A percentile compares a stretch with the other conserved stretches of the same genome.
These are phyloP conservation scores for Microtus oregoni DNA, from an alignment of 2,113 vertebrate genomes.

Conservation along the genomic window DNA sequence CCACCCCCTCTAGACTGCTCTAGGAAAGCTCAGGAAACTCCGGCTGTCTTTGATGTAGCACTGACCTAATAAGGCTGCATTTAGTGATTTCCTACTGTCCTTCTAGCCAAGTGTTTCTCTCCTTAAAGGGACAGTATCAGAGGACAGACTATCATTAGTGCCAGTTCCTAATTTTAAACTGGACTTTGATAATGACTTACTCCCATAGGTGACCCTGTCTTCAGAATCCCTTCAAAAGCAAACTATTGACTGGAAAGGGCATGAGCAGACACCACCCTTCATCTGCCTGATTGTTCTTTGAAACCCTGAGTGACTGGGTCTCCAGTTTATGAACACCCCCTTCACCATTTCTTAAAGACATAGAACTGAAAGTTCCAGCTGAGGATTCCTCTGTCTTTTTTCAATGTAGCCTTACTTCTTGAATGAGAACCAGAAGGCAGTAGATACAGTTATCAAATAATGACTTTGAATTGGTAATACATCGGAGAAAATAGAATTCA, in stretches of 20 bases:
- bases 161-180: not conserved
- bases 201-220: not conserved
- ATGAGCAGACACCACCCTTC: not conserved
- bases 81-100: not conserved
- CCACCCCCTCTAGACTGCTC: not conserved
- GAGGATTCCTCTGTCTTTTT: not conserved
- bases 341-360: not conserved
- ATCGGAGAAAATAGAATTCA: conserved; percentile 68
- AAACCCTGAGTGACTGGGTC: fast-evolving
- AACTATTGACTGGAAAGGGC: not conserved
- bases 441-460: conserved; percentile 43
- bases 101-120: not conserved
- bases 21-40: not conserved
- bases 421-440: conserved; percentile 64
- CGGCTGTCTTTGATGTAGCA: not conserved
- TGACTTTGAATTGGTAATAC: conserved; percentile 63
- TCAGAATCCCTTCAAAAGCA: not conserved
- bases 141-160: not conserved
- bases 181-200: not conserved
- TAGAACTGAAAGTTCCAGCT: not conserved
- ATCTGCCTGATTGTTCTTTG: not conserved
- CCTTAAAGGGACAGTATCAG: not conserved
- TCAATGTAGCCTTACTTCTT: conserved; percentile 42
- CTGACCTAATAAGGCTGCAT: not conserved
- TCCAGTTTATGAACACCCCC: not conserved